Base-by-base conservation (phyloP, 2,888 invertebrate species). In the Malthinus flaveolus region DNA sequence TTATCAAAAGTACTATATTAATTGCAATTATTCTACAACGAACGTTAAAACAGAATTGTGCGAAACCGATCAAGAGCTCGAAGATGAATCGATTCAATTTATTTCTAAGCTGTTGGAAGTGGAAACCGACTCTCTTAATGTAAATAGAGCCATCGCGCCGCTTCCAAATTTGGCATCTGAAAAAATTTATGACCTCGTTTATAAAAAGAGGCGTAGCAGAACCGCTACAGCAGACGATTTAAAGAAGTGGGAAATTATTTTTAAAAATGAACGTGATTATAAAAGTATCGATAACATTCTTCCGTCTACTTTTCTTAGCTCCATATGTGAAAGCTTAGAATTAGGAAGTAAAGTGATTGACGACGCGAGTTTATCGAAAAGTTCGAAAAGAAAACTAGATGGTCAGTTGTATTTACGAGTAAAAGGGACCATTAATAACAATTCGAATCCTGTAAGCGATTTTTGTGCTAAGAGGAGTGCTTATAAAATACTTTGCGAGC, bases 1-100 rank as follows among this genome's bases (percentile, higher is more conserved):
- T 48, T 56, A 64, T 9, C 62, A 69, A 13, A 64, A 68, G 75
- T 39, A 15, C 9, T 8, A 15, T 7, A 1, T 42, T 42, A 9
- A 39, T 5, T 42, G 5, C 6, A 15, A 42, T 42, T 42, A 23
- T 23, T 23, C 5, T 23, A 23, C 23, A 23, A 23, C 2, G 3
- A 23, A 23, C 5, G 5, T 23, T 5, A 23, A 23, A 23, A 23
- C 13, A 32, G 53, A 47, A 9, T 23, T 23, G 5, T 23, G 5
- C 31, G 35, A 52, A 44, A 23, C 23, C 5, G 23, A 23, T 23
- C 2, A 5, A 23, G 11, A 49, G 3, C 39, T 61, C 32, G 46
- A 49, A 32, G 36, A 37, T 6, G 49, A 56, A 35, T 36, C 60
- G 7, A 32, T 46, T 13, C 50, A 37, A 10, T 49, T 53, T 34